These are phyloP conservation scores for Urechis unicinctus DNA, from an alignment of 2,888 invertebrate genomes.

Conservation along the genomic window DNA sequence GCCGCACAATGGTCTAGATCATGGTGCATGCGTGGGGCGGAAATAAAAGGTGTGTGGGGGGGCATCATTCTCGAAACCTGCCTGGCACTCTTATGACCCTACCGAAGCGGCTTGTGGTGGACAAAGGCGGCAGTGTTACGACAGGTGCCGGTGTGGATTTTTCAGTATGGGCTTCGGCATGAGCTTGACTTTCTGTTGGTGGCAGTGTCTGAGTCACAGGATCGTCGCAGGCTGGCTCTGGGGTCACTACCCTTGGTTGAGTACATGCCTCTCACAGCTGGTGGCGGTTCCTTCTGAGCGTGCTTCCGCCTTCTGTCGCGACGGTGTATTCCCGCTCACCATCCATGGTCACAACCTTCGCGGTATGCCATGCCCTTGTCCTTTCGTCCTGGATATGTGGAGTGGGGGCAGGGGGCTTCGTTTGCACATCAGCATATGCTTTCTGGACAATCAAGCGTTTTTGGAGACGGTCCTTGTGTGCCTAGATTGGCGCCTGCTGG, in stretches of 20 bases:
- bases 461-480: neutral
- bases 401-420: neutral
- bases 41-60: neutral
- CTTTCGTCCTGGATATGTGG: neutral
- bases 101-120: neutral
- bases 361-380: neutral
- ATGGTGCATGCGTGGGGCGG: too few species aligned
- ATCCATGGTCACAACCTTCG: neutral
- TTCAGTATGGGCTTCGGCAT: neutral
- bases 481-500: neutral
- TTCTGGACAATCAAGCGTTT: neutral
- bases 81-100: neutral
- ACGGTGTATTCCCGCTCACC: slow-evolving; percentile 1
- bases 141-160: neutral
- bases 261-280: neutral
- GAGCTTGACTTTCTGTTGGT: neutral
- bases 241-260: neutral
- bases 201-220: neutral
- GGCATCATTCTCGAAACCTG: neutral
- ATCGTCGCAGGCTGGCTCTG: neutral
- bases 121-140: neutral
- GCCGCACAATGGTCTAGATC: too few species aligned
- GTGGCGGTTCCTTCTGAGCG: neutral
- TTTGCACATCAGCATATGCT: neutral
- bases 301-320: slow-evolving; percentile 1